These are phyloP conservation scores for Holothuria leucospilota DNA, from an alignment of 53 echinoderm and acorn worm genomes.

Conservation along the genomic window DNA sequence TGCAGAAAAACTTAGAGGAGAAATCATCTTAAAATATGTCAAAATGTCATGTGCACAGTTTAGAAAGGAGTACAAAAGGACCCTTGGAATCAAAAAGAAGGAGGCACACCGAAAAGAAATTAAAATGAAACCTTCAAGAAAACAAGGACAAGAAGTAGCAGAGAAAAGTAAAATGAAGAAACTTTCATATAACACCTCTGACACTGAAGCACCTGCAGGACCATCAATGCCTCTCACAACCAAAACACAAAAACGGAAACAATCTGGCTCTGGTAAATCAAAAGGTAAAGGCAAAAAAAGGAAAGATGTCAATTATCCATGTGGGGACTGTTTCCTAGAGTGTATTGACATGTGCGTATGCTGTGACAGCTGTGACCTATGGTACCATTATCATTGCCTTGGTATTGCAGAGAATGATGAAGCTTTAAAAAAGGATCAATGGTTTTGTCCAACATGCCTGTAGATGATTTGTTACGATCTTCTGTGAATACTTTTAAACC, in stretches of 20 bases:
- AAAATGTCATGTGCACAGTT: slow-evolving; percentile 7
- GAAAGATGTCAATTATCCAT: neutral
- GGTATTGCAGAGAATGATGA: neutral
- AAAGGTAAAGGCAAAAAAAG: neutral
- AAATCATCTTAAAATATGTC: neutral
- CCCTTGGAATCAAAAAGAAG: neutral
- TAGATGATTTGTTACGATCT: no score
- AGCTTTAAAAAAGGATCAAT: no score
- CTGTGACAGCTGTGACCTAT: neutral
- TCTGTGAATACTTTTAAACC: no score
- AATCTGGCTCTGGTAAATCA: neutral
- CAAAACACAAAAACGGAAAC: neutral
- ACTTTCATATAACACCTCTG: neutral
- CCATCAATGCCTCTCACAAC: neutral
- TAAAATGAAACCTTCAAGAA: neutral
- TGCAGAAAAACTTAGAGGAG: neutral
- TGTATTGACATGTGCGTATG: neutral
- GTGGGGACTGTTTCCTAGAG: neutral
- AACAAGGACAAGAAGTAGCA: no score
- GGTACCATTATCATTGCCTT: slow-evolving; percentile 23
- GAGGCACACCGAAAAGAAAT: slow-evolving; percentile 28
- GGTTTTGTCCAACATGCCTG: no score
- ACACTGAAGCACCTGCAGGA: neutral
- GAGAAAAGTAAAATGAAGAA: no score
- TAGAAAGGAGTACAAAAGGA: neutral